A percentile compares a stretch with the other conserved stretches of the same genome.
Conservation (phyloP, 1,140 invertebrate species). For the Orchestia grillus region DNA sequence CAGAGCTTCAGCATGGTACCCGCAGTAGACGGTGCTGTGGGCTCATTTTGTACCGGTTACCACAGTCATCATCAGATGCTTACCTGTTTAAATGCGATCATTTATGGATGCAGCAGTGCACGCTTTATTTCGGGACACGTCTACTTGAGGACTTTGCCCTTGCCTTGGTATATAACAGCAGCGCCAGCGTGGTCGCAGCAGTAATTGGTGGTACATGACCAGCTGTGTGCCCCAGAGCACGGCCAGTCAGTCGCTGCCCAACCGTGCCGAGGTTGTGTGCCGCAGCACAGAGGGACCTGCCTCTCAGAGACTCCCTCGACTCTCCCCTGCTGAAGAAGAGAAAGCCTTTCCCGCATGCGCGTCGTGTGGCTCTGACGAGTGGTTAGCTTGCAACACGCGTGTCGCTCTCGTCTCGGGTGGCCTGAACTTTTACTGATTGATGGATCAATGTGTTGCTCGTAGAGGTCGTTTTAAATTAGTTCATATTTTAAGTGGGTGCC, state of each 20-base stretch:
- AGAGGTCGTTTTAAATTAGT: not conserved
- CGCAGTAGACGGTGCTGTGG: not conserved
- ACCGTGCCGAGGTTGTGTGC: not conserved
- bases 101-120: not conserved
- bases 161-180: not conserved
- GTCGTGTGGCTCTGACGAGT: not conserved
- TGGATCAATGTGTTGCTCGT: not conserved
- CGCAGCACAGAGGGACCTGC: not conserved
- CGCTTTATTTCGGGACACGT: not conserved
- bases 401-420: not conserved
- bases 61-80: not conserved
- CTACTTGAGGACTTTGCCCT: not conserved
- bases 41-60: not conserved
- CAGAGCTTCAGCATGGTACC: slow-evolving; percentile 21
- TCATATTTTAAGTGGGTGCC: not conserved
- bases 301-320: not conserved
- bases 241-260: not conserved
- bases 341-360: not conserved
- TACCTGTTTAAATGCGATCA: too few relatives aligned
- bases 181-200: not conserved
- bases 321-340: not conserved
- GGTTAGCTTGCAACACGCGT: not conserved
- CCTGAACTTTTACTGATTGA: not conserved
- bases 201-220: not conserved
- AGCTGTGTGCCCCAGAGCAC: not conserved